Base-by-base conservation (phyloP, 2,888 invertebrate genomes). In the Aromia moschata region DNA sequence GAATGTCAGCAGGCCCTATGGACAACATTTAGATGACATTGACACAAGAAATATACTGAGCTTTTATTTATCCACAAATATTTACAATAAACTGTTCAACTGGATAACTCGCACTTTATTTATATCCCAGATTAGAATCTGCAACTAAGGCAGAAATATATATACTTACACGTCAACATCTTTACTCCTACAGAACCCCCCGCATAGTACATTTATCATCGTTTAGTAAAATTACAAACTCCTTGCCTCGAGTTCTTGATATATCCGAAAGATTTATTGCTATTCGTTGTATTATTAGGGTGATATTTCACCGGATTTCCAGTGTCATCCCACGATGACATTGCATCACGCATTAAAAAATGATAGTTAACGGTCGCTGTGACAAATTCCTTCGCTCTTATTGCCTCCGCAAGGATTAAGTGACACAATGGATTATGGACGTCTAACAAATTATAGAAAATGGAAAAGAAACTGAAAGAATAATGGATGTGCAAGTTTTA, bases 241-340 rank as follows among this genome's bases (percentile, higher is more conserved):
- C 33, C 61, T 60, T 58, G 38, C 52, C 38, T 20, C 41, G 40
- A 58, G 47, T 40, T 51, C 37, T n/a, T 49, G 61, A 58, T 61
- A 33, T 61, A 58, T 61, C 53, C 30, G 33, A 49, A 51, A 64
- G 64, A 64, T 64, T 64, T 64, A 64, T 61, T 61, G 58, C 55
- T 61, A 61, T n/a, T n/a, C n/a, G n/a, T 57, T 64, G 58, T 56
- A 61, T 59, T 57, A 64, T 61, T 64, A 60, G 53, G 46, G 45
- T 56, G 53, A 64, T 61, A 64, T 60, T 60, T 64, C 60, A 58
- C 43, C 56, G 51, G 43, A 53, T 58, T 64, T 41, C 41, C 45
- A 38, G 54, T 57, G 57, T 51, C 60, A 57, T 57, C 57, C 40
- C 54, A 7, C 47, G 31, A 46, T n/a, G n/a, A n/a, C n/a, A 56